Evolutionary conservation across 2,888 invertebrate genomes (phyloP).

Genomic region (Agapostemon virescens): DNA sequence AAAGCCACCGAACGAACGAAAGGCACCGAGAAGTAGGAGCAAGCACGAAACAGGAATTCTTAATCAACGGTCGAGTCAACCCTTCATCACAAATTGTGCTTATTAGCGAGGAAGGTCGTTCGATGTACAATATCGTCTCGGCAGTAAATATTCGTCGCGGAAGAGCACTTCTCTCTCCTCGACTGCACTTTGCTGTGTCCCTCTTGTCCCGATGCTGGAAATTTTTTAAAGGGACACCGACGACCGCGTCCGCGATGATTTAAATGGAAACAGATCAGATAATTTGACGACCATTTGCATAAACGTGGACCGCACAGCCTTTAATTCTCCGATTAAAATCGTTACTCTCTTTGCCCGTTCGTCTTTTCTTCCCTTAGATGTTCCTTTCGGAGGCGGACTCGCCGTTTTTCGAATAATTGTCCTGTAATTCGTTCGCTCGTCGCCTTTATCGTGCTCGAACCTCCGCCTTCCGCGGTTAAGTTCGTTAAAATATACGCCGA

Average conservation of each 20-base stretch:
- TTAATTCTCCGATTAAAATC: not conserved
- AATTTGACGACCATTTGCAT: conserved; percentile 3
- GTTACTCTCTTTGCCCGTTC: not conserved
- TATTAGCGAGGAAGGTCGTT: conserved; percentile 54
- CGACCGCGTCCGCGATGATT: conserved; percentile 1
- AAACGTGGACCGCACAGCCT: not conserved
- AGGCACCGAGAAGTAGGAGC: conserved; percentile 39
- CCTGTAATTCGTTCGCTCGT: not conserved
- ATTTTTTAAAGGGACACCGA: not conserved
- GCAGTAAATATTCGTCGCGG: conserved; percentile 33
- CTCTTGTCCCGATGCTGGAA: not conserved
- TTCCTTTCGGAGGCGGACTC: not conserved
- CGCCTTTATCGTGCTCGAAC: not conserved
- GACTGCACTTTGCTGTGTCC: not conserved
- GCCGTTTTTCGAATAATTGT: not conserved
- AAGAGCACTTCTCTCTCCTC: conserved; percentile 1
- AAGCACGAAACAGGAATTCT: conserved; percentile 64
- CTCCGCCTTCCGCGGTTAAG: not conserved
- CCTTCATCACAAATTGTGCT: conserved; percentile 62
- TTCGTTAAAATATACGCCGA: not conserved
- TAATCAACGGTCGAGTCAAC: conserved; percentile 60
- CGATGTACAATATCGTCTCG: conserved; percentile 26
- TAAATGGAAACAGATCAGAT: conserved; percentile 3
- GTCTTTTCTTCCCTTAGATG: not conserved
- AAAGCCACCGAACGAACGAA: conserved; percentile 45